Percentiles rank a stretch among this genome's conserved stretches.
Evolutionary conservation across 2,888 invertebrate species (phyloP).

Genomic region (Parelbella ahira): DNA sequence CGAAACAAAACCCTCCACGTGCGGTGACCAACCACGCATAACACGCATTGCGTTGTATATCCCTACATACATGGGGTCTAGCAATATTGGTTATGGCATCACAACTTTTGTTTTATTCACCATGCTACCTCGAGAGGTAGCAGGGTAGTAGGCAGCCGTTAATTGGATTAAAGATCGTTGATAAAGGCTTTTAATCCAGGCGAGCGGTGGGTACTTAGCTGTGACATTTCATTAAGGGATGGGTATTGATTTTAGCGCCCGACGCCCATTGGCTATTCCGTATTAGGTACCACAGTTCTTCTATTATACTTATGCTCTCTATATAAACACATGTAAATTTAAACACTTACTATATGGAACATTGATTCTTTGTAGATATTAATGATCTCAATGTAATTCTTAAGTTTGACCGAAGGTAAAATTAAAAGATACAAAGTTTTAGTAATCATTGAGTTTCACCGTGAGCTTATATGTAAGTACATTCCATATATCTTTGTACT

Average conservation of each 20-base stretch:
- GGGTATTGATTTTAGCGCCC: slow-evolving; percentile 49
- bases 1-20: slow-evolving; percentile 11
- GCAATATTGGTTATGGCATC: slow-evolving; percentile 39
- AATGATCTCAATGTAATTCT: too few species aligned
- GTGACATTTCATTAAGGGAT: slow-evolving; percentile 64
- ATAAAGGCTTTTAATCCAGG: slow-evolving; percentile 67
- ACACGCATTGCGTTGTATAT: not conserved
- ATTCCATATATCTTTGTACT: too few species aligned
- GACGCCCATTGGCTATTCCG: slow-evolving; percentile 21
- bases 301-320: too few species aligned
- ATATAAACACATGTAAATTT: too few species aligned
- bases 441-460: too few species aligned
- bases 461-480: too few species aligned
- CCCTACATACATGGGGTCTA: slow-evolving; percentile 32
- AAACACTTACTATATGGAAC: too few species aligned
- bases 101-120: slow-evolving; percentile 71
- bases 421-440: too few species aligned
- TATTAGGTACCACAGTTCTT: too few species aligned
- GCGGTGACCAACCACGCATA: slow-evolving; percentile 29
- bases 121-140: slow-evolving; percentile 40
- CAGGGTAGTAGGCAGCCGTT: slow-evolving; percentile 62
- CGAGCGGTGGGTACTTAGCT: slow-evolving; percentile 34
- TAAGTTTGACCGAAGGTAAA: too few species aligned
- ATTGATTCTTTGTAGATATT: too few species aligned
- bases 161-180: slow-evolving; percentile 75